Evolutionary conservation across 1,140 invertebrate species (phyloP).

Genomic region (Galleria mellonella): DNA sequence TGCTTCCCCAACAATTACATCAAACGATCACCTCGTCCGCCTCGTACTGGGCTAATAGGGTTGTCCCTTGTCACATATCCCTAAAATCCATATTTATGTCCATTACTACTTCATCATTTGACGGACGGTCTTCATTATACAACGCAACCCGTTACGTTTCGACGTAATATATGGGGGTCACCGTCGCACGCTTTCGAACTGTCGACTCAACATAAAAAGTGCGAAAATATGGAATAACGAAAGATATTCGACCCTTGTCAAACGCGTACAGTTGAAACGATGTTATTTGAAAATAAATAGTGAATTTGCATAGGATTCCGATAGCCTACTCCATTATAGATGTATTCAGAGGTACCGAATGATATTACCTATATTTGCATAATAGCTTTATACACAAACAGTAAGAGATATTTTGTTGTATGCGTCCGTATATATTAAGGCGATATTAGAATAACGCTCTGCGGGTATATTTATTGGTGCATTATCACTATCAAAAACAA

Average conservation of each 20-base stretch:
- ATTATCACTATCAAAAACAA: too few relatives aligned
- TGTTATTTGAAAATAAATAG: conserved; percentile 46
- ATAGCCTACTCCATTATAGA: conserved; percentile 9
- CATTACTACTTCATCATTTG: too few relatives aligned
- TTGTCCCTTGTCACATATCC: too few relatives aligned
- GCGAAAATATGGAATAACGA: conserved; percentile 37
- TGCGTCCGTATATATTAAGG: too few relatives aligned
- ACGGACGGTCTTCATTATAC: conserved; percentile 18
- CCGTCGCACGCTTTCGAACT: conserved; percentile 7
- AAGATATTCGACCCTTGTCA: conserved; percentile 49
- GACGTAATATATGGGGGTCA: conserved; percentile 40
- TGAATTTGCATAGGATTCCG: conserved; percentile 31
- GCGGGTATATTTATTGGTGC: too few relatives aligned
- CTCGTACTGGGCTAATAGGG: too few relatives aligned
- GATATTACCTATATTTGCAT: background rate
- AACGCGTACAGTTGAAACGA: conserved; percentile 18
- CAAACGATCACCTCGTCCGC: too few relatives aligned
- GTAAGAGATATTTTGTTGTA: too few relatives aligned
- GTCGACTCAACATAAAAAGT: conserved; percentile 23
- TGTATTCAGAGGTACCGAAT: conserved; percentile 11
- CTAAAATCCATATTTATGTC: too few relatives aligned
- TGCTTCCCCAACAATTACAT: too few relatives aligned
- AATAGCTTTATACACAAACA: too few relatives aligned
- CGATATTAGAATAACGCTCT: too few relatives aligned
- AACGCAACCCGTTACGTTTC: conserved; percentile 19